phyloP scores from a whole-genome alignment of 2,888 invertebrate genomes.

The Orchesella flavescens region DNA sequence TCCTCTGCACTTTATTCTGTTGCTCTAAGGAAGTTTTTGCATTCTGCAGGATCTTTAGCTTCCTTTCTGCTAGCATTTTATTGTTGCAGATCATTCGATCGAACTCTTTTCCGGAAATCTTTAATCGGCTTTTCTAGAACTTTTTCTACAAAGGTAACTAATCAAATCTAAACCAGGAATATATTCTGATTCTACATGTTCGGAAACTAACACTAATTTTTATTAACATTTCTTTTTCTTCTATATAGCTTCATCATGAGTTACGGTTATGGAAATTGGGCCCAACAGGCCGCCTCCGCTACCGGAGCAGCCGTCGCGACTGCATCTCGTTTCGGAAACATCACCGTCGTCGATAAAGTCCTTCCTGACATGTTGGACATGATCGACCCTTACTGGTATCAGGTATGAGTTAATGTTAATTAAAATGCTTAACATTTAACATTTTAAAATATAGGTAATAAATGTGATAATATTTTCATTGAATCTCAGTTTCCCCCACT shows the following conservation, averaged over 20 bases:
- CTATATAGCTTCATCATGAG: conserved; percentile 48
- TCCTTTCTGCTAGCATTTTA: conserved; percentile 47
- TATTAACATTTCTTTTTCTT: neutral
- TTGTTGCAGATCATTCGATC: conserved; percentile 26
- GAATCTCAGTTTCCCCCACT: conserved; percentile 85
- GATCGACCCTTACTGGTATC: conserved; percentile 87
- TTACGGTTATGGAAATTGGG: conserved; percentile 55
- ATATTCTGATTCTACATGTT: no score
- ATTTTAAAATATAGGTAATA: no score
- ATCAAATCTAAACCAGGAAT: neutral
- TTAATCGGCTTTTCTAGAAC: neutral
- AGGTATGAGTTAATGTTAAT: conserved; percentile 77
- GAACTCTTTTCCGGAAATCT: neutral
- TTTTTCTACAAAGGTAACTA: neutral
- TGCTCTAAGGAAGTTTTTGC: conserved; percentile 44
- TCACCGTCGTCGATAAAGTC: conserved; percentile 88
- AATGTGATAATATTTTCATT: no score
- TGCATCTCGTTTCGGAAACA: conserved; percentile 76
- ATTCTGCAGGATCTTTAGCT: conserved; percentile 42
- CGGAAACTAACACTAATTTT: neutral
- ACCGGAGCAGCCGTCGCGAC: conserved; percentile 28
- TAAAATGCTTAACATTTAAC: neutral
- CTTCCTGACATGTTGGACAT: conserved; percentile 84
- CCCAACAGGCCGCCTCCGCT: conserved; percentile 9
- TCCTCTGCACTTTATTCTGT: conserved; percentile 41